Conservation (phyloP, 2,113 vertebrate genomes). For the Eulemur macaco region DNA sequence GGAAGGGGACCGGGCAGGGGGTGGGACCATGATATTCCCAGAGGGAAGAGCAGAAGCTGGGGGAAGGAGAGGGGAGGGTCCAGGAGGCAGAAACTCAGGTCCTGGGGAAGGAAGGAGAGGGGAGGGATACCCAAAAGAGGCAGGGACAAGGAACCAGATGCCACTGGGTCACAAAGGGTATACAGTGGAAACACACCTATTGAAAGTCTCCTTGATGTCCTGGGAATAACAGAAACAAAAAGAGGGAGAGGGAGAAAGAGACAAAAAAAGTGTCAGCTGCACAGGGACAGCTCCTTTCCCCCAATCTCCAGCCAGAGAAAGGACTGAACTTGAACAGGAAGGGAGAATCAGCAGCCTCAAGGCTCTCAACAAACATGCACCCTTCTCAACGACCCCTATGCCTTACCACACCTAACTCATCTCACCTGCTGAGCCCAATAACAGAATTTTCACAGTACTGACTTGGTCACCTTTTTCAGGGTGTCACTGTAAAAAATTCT, state of each 20-base stretch:
- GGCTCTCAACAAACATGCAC: not conserved
- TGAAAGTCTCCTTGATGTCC: constrained; percentile 87
- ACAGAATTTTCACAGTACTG: not conserved
- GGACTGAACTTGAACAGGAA: constrained; percentile 26
- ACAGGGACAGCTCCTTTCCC: constrained; percentile 44
- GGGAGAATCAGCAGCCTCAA: not conserved
- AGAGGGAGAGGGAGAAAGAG: constrained; percentile 3
- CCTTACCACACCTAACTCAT: not conserved
- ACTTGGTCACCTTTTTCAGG: not conserved
- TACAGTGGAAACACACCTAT: constrained; percentile 78
- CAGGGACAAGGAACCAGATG: constrained; percentile 31
- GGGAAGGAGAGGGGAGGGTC: constrained; percentile 45
- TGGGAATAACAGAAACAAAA: constrained; percentile 60
- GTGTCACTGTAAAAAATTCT: not conserved
- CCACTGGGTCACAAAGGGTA: not conserved
- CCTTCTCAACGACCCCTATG: not conserved
- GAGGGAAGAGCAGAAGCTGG: constrained; percentile 46
- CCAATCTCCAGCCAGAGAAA: constrained; percentile 57
- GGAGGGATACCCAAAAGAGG: constrained; percentile 56
- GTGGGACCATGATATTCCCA: constrained; percentile 61
- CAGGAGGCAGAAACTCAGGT: constrained; percentile 56
- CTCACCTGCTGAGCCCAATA: not conserved
- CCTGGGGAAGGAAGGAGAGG: constrained; percentile 64
- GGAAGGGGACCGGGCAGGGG: constrained; percentile 63
- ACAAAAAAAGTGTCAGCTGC: constrained; percentile 65